Percentiles rank a stretch among this genome's conserved stretches.
phyloP scores from a whole-genome alignment of 2,797 vertebrate genomes.

The Megaceryle alcyon region DNA sequence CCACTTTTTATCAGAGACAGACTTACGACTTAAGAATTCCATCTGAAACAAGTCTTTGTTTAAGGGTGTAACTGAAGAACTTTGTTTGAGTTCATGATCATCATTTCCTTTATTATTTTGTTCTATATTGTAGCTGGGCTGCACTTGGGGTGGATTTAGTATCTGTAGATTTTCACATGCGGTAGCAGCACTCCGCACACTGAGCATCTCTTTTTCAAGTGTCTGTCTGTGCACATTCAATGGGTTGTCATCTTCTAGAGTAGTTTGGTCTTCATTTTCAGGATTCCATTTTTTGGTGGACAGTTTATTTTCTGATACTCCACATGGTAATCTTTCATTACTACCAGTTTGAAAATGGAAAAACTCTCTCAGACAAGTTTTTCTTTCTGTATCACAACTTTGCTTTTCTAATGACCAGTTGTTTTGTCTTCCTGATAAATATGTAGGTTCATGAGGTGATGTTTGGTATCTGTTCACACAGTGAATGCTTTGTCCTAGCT shows the following conservation, averaged over 20 bases:
- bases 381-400: not conserved
- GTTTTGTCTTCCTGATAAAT: constrained; percentile 18
- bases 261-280: not conserved
- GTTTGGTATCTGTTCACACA: not conserved
- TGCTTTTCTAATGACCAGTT: not conserved
- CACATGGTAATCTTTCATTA: not conserved
- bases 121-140: not conserved
- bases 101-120: not conserved
- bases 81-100: not conserved
- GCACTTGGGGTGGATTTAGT: not conserved
- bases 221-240: not conserved
- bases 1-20: constrained; percentile 5
- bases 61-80: not conserved
- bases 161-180: accelerated
- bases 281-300: not conserved
- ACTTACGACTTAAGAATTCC: not conserved
- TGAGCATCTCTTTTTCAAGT: not conserved
- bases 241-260: not conserved
- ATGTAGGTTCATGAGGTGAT: not conserved
- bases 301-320: not conserved
- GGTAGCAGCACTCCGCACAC: not conserved
- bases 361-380: not conserved
- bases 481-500: not conserved
- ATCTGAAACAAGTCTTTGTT: not conserved
- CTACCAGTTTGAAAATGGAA: not conserved